Evolutionary conservation across 2,888 invertebrate genomes (phyloP).

Genomic region (Agrypnus murinus): DNA sequence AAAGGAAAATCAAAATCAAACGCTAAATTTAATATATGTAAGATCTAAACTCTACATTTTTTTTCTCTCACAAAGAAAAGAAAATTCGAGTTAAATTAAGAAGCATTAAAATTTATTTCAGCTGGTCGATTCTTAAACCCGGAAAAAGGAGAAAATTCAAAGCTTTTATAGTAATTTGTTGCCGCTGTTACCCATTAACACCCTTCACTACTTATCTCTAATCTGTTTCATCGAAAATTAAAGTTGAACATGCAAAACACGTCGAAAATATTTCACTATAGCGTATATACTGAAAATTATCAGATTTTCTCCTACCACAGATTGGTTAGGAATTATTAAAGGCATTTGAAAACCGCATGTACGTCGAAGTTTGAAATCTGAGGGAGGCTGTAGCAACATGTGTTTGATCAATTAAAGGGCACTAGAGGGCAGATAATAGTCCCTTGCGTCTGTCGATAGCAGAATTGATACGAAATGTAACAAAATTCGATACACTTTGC

Average conservation of each 20-base stretch:
- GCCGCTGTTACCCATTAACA: slow-evolving; percentile 2
- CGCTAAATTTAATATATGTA: too few species aligned
- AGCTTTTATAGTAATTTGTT: not conserved
- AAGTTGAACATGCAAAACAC: slow-evolving; percentile 29
- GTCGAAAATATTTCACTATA: slow-evolving; percentile 32
- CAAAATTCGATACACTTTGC: slow-evolving; percentile 37
- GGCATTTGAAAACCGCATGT: slow-evolving; percentile 16
- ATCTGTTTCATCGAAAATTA: slow-evolving; percentile 26
- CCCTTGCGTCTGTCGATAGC: slow-evolving; percentile 48
- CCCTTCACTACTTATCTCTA: slow-evolving; percentile 17
- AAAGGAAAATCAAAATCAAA: too few species aligned
- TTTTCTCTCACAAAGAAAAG: too few species aligned
- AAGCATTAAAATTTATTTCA: too few species aligned
- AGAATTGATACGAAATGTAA: slow-evolving; percentile 35
- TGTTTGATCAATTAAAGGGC: slow-evolving; percentile 46
- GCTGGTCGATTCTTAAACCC: not conserved
- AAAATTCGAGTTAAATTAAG: too few species aligned
- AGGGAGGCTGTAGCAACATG: slow-evolving; percentile 31
- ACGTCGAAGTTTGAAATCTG: slow-evolving; percentile 33
- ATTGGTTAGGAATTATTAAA: slow-evolving; percentile 13
- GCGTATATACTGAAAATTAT: slow-evolving; percentile 27
- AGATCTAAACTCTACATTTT: too few species aligned
- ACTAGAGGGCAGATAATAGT: slow-evolving; percentile 48
- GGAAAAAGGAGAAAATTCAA: not conserved
- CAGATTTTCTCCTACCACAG: not conserved